Conservation (phyloP, 2,113 vertebrate species). For the Bambusicola thoracicus region DNA sequence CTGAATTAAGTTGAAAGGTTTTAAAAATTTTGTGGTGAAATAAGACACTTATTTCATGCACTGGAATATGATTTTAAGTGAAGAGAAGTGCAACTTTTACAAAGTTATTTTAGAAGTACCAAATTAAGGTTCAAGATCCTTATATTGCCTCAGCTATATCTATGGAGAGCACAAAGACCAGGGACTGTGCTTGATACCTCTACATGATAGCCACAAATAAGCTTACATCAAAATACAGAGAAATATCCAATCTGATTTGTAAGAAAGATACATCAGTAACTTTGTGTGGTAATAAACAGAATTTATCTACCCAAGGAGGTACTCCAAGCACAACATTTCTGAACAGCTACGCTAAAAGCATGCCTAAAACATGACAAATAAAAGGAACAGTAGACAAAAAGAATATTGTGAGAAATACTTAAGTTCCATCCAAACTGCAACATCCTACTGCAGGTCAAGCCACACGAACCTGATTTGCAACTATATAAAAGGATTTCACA, state of each 20-base stretch:
- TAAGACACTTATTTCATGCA: background rate
- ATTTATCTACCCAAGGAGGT: background rate
- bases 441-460: background rate
- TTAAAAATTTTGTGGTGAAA: background rate
- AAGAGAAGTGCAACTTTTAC: background rate
- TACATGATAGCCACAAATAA: background rate
- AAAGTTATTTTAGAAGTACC: background rate
- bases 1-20: background rate
- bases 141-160: background rate
- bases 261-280: background rate
- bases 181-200: background rate
- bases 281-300: background rate
- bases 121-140: background rate
- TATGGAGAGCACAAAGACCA: background rate
- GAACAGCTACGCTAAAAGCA: background rate
- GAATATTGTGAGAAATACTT: fast-evolving
- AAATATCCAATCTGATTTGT: fast-evolving
- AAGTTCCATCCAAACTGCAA: background rate
- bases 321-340: background rate
- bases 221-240: background rate
- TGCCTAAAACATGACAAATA: background rate
- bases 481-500: no score
- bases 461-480: background rate
- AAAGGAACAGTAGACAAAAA: background rate
- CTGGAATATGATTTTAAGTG: background rate